Percentiles rank a stretch among this genome's conserved stretches.
phyloP scores from a whole-genome alignment of 2,888 invertebrate species.

The Drosophila cognata region DNA sequence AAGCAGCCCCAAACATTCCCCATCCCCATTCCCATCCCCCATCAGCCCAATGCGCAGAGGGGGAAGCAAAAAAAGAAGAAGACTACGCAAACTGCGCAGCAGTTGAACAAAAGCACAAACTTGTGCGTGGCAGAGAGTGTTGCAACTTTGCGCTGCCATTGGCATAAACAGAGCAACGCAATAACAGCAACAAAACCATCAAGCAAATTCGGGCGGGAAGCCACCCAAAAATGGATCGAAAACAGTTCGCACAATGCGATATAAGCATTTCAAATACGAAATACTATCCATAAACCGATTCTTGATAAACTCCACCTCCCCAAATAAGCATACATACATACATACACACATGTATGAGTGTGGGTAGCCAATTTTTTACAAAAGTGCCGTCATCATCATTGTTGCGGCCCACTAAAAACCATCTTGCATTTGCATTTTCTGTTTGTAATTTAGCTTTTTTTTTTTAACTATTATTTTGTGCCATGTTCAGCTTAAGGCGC shows the following conservation, averaged over 20 bases:
- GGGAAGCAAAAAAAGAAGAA: not conserved
- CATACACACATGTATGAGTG: not conserved
- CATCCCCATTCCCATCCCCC: no score
- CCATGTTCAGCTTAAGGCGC: slow-evolving; percentile 17
- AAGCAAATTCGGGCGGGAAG: slow-evolving; percentile 12
- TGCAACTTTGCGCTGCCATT: not conserved
- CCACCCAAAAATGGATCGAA: slow-evolving; percentile 3
- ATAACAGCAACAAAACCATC: not conserved
- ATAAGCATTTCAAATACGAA: slow-evolving; percentile 30
- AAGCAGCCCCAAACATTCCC: not conserved
- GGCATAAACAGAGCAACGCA: slow-evolving; percentile 3
- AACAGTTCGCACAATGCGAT: slow-evolving; percentile 23
- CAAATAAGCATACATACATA: not conserved
- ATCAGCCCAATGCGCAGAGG: not conserved
- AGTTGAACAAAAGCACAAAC: not conserved
- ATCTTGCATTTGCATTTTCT: slow-evolving; percentile 56
- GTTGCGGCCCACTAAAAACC: slow-evolving; percentile 47
- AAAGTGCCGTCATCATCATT: slow-evolving; percentile 49
- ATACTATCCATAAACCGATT: slow-evolving; percentile 18
- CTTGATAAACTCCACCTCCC: slow-evolving; percentile 19
- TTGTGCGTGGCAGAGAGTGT: not conserved
- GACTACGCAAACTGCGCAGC: slow-evolving; percentile 23
- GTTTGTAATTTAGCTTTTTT: not conserved
- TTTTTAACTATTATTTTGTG: slow-evolving; percentile 9
- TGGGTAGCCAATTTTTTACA: slow-evolving; percentile 33